Evolutionary conservation across 2,888 invertebrate genomes (phyloP).

Genomic region (Eupithecia insigniata): DNA sequence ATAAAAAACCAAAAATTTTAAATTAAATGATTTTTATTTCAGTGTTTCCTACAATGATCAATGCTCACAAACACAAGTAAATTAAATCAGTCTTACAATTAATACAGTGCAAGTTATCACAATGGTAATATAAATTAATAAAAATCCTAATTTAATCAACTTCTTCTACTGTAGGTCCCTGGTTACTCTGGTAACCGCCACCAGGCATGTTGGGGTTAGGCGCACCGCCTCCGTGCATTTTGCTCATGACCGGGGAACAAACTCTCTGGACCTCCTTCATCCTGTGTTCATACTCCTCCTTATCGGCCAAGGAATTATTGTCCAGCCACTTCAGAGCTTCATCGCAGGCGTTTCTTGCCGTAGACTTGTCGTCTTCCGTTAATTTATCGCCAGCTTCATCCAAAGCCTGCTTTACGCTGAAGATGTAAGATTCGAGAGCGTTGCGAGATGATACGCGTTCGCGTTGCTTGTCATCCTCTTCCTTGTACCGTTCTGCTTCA

Average conservation of each 20-base stretch:
- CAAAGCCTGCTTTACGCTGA: constrained; percentile 87
- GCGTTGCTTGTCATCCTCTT: constrained; percentile 88
- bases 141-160: constrained; percentile 55
- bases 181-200: constrained; percentile 38
- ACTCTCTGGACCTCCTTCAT: constrained; percentile 84
- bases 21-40: constrained; percentile 29
- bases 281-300: constrained; percentile 86
- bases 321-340: constrained; percentile 89
- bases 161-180: constrained; percentile 67
- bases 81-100: constrained; percentile 44
- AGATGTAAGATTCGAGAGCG: constrained; percentile 88
- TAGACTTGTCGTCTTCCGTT: constrained; percentile 85
- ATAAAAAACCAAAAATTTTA: constrained; percentile 14
- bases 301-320: constrained; percentile 86
- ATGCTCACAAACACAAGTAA: constrained; percentile 35
- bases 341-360: constrained; percentile 79
- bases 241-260: constrained; percentile 85
- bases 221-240: constrained; percentile 83
- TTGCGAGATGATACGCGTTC: constrained; percentile 89
- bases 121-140: constrained; percentile 17
- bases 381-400: constrained; percentile 86
- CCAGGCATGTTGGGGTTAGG: constrained; percentile 42
- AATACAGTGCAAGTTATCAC: constrained; percentile 33
- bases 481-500: constrained; percentile 89
- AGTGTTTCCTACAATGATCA: constrained; percentile 38